Conservation (phyloP, 2,888 invertebrate genomes). For the Neria commutata region DNA sequence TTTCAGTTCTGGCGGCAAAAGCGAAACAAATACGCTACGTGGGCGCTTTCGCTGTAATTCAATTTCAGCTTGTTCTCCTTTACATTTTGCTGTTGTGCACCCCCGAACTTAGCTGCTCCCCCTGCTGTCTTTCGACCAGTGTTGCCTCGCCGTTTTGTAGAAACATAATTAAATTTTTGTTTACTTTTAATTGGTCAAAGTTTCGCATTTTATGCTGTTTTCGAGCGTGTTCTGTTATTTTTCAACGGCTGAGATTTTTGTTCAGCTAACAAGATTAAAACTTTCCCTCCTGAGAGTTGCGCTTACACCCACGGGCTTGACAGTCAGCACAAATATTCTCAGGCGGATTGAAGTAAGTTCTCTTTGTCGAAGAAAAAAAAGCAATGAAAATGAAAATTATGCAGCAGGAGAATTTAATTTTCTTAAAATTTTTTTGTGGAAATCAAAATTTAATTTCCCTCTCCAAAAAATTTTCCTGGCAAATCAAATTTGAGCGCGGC, state of each 20-base stretch:
- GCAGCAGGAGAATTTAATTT: no score
- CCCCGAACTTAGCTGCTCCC: neutral
- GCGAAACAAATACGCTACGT: constrained; percentile 9
- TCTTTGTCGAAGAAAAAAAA: no score
- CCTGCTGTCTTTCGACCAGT: constrained; percentile 13
- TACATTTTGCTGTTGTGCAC: constrained; percentile 12
- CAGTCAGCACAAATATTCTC: neutral
- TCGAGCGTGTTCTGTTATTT: constrained; percentile 17
- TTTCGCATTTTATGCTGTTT: constrained; percentile 12
- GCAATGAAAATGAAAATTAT: no score
- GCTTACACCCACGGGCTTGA: neutral
- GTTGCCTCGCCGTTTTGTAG: constrained; percentile 30
- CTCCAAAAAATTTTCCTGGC: no score
- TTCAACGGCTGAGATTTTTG: constrained; percentile 24
- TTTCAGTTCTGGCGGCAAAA: neutral
- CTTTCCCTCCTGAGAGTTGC: neutral
- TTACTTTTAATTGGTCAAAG: constrained; percentile 52
- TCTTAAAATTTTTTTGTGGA: no score
- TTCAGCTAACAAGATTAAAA: constrained; percentile 29
- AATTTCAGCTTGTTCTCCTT: constrained; percentile 36
- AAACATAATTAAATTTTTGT: constrained; percentile 55
- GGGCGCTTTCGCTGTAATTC: constrained; percentile 38
- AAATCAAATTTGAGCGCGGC: no score
- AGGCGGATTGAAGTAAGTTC: no score
- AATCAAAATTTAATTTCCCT: no score